These are phyloP conservation scores for Montipora efflorescens DNA, from an alignment of 64 coral and sea anemone genomes.

Conservation along the genomic window DNA sequence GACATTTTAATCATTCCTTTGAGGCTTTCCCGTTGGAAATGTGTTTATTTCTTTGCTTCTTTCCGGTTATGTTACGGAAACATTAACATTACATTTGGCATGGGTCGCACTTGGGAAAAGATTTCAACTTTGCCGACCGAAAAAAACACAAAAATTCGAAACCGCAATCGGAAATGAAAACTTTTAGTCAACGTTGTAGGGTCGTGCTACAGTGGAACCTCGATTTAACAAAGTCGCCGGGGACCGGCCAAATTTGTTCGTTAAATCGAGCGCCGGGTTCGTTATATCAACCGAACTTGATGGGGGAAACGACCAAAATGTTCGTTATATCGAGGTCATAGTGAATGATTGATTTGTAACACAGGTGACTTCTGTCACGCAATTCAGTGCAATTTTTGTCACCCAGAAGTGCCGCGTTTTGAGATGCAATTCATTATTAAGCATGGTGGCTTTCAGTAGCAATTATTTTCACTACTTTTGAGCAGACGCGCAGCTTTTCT, in stretches of 20 bases:
- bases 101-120: no score
- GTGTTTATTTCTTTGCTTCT: no score
- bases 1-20: no score
- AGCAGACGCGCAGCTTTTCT: conserved; percentile 33
- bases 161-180: no score
- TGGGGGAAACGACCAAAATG: conserved; percentile 41
- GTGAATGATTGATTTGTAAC: not conserved
- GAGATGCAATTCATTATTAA: conserved; percentile 16
- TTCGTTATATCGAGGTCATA: conserved; percentile 58
- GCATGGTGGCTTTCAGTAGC: conserved; percentile 18
- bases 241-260: conserved; percentile 49
- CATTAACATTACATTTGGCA: no score
- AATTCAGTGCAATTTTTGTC: not conserved
- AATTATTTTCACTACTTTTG: no score
- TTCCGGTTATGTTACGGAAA: no score
- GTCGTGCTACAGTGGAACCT: no score
- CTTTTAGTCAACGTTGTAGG: no score
- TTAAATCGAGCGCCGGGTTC: conserved; percentile 55
- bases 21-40: no score
- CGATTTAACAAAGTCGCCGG: conserved; percentile 26
- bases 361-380: not conserved
- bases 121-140: no score
- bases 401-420: conserved; percentile 8
- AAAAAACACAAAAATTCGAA: no score
- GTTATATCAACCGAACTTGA: conserved; percentile 56